Conservation (phyloP, 2,113 vertebrate species). For the Sterrhoptilus dennistouni region DNA sequence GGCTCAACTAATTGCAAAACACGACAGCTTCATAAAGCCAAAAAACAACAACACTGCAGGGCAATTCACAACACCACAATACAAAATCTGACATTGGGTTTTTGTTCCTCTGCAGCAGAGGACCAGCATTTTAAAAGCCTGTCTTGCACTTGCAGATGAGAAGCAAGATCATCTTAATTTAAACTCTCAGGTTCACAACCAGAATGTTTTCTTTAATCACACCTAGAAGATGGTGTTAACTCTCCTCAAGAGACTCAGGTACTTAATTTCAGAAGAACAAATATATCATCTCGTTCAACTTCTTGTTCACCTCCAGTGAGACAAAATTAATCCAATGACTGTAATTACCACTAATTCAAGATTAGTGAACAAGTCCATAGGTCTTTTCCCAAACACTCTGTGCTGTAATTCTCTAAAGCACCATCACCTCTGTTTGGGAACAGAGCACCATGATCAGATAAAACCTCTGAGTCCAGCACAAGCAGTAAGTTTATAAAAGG, state of each 20-base stretch:
- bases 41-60: background rate
- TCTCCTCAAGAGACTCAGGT: background rate
- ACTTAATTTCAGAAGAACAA: constrained; percentile 28
- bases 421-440: background rate
- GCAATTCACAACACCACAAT: background rate
- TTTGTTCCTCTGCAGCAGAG: background rate
- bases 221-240: background rate
- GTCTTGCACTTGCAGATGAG: background rate
- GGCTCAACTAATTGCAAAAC: background rate
- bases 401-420: background rate
- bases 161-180: background rate
- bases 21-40: background rate
- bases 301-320: background rate
- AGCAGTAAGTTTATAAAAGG: background rate
- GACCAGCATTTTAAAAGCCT: background rate
- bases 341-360: constrained; percentile 13
- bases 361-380: background rate
- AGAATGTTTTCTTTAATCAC: constrained; percentile 16
- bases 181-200: background rate
- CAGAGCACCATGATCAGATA: background rate
- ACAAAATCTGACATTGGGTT: background rate
- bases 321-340: constrained; percentile 24
- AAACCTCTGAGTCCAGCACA: background rate
- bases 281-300: background rate
- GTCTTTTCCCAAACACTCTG: background rate